A percentile compares a stretch with the other conserved stretches of the same genome.
Evolutionary conservation across 2,888 invertebrate genomes (phyloP).

Genomic region (Beris chalybata): DNA sequence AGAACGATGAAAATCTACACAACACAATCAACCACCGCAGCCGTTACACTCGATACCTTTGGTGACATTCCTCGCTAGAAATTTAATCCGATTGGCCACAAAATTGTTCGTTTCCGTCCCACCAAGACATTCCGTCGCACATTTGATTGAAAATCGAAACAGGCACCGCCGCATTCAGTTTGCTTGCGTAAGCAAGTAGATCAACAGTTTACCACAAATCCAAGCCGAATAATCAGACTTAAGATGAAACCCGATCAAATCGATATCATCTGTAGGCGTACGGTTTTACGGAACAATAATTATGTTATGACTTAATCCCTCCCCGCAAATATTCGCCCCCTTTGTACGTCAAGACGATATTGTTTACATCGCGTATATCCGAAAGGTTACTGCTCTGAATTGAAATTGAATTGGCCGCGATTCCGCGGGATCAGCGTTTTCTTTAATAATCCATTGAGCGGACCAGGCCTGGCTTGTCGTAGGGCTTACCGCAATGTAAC

Average conservation of each 20-base stretch:
- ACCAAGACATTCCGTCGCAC: no score
- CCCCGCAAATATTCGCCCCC: slow-evolving; percentile 12
- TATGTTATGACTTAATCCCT: slow-evolving; percentile 24
- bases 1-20: no score
- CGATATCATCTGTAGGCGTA: slow-evolving; percentile 4
- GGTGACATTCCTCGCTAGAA: no score
- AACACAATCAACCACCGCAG: no score
- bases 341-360: background rate
- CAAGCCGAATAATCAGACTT: slow-evolving; percentile 3
- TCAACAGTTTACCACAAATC: slow-evolving; percentile 24
- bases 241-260: slow-evolving; percentile 25
- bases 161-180: no score
- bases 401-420: background rate
- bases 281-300: background rate
- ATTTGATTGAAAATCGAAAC: no score
- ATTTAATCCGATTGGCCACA: no score
- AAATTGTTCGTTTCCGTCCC: no score
- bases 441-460: background rate
- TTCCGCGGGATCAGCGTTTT: background rate
- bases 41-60: no score
- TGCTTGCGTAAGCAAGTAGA: slow-evolving; percentile 28
- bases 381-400: slow-evolving; percentile 8
- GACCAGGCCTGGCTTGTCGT: background rate
- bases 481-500: background rate
- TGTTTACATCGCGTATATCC: background rate